Conservation (phyloP, 1,140 invertebrate species). For the Tetragnatha versicolor region DNA sequence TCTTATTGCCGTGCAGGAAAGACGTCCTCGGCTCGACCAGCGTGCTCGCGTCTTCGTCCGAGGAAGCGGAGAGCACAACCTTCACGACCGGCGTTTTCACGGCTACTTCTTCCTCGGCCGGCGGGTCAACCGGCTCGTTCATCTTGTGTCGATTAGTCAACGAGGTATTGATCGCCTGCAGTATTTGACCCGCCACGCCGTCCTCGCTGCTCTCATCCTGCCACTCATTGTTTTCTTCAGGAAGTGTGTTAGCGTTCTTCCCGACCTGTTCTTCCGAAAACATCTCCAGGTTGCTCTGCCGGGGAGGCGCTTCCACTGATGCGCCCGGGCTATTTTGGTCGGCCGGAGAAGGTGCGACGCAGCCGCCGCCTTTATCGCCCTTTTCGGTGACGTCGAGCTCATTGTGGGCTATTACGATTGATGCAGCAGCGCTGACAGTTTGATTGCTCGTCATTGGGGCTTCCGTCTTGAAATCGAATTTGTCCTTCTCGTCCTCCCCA, state of each 20-base stretch:
- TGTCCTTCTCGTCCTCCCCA: no score
- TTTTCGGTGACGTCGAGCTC: slow-evolving; percentile 23
- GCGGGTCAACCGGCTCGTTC: background rate
- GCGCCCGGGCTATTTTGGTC: slow-evolving; percentile 27
- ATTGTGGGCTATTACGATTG: background rate
- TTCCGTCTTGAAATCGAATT: slow-evolving; percentile 2
- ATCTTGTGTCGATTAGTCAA: slow-evolving; percentile 43
- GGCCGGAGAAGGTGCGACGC: background rate
- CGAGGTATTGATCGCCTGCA: slow-evolving; percentile 46
- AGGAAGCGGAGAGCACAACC: background rate
- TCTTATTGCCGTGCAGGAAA: slow-evolving; percentile 39
- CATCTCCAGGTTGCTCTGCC: slow-evolving; percentile 11
- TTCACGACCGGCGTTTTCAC: background rate
- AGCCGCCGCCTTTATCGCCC: slow-evolving; percentile 15
- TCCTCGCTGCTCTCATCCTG: background rate
- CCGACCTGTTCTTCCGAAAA: slow-evolving; percentile 24
- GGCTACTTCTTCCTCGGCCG: background rate
- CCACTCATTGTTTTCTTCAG: slow-evolving; percentile 23
- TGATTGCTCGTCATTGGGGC: background rate
- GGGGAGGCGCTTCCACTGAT: slow-evolving; percentile 11
- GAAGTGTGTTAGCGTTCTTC: background rate
- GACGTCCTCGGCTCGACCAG: slow-evolving; percentile 37
- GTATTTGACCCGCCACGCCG: slow-evolving; percentile 16
- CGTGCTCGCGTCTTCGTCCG: background rate
- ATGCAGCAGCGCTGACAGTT: background rate